Percentiles rank a stretch among this genome's conserved stretches.
Evolutionary conservation across 2,888 invertebrate genomes (phyloP).

Genomic region (Theristus sp.): DNA sequence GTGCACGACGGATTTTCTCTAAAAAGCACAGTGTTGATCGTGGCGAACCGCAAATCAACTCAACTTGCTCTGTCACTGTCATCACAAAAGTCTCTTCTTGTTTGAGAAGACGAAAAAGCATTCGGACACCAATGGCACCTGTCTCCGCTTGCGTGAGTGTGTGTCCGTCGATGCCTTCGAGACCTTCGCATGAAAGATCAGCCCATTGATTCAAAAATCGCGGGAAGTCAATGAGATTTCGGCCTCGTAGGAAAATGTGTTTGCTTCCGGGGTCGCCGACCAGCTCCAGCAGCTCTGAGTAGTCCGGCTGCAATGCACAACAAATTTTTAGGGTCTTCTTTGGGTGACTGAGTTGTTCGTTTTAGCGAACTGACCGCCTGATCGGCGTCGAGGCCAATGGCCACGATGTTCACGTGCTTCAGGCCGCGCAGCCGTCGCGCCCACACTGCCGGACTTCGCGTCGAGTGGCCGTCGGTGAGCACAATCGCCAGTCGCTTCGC

Average conservation of each 20-base stretch:
- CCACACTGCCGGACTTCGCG: not conserved
- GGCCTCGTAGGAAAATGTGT: not conserved
- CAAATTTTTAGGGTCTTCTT: too few relatives aligned
- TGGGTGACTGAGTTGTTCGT: too few relatives aligned
- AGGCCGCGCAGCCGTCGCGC: not conserved
- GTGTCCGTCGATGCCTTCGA: not conserved
- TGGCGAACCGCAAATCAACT: too few relatives aligned
- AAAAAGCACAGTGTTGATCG: too few relatives aligned
- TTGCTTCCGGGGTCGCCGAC: not conserved
- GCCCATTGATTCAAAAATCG: not conserved
- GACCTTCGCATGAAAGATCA: not conserved
- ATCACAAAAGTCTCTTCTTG: too few relatives aligned
- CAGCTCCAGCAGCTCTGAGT: not conserved
- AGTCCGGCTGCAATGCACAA: not conserved
- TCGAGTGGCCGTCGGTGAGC: conserved; percentile 23
- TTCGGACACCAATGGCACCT: too few relatives aligned
- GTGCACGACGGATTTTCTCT: too few relatives aligned
- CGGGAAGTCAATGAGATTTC: not conserved
- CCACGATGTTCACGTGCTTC: not conserved
- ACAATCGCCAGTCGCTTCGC: conserved; percentile 20
- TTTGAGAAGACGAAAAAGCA: too few relatives aligned
- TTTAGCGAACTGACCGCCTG: too few relatives aligned
- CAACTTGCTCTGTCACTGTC: too few relatives aligned
- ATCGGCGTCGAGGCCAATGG: not conserved
- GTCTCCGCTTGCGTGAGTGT: not conserved